Conservation (phyloP, 2,113 vertebrate species). For the Toxotes jaculatrix region DNA sequence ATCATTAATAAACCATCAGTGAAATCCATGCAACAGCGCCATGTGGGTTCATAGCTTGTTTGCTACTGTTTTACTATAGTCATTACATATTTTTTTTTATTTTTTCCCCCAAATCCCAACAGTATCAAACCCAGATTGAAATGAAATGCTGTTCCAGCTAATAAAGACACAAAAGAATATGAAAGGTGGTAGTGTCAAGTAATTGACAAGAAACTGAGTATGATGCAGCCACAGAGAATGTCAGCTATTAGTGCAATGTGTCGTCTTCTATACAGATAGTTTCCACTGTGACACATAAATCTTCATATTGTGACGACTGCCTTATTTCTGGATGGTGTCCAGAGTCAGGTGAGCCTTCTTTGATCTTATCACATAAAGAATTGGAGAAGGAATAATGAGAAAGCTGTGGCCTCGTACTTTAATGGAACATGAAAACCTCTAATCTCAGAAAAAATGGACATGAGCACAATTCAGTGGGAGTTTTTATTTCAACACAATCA, state of each 20-base stretch:
- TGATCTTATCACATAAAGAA: neutral
- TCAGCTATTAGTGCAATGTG: conserved; percentile 11
- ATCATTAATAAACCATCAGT: conserved; percentile 53
- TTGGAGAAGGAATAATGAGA: conserved; percentile 3
- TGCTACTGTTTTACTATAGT: neutral
- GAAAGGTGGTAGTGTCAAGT: neutral
- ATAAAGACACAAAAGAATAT: neutral
- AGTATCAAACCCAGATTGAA: neutral
- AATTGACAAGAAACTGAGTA: conserved; percentile 3
- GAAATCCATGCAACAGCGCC: conserved; percentile 12
- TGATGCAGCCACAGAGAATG: conserved; percentile 1
- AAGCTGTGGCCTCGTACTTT: neutral
- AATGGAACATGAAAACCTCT: neutral
- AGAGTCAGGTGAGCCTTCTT: neutral
- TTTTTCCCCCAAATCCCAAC: neutral
- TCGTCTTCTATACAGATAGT: neutral
- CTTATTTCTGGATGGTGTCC: neutral
- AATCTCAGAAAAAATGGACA: too few relatives aligned
- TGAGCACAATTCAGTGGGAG: too few relatives aligned
- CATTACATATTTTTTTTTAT: too few relatives aligned
- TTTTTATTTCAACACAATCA: too few relatives aligned
- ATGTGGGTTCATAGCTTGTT: neutral
- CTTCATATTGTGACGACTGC: conserved; percentile 2
- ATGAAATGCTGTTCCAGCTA: neutral
- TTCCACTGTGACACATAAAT: conserved; percentile 1